These are phyloP conservation scores for Pseudopodoces humilis DNA, from an alignment of 2,113 vertebrate genomes.

Conservation along the genomic window DNA sequence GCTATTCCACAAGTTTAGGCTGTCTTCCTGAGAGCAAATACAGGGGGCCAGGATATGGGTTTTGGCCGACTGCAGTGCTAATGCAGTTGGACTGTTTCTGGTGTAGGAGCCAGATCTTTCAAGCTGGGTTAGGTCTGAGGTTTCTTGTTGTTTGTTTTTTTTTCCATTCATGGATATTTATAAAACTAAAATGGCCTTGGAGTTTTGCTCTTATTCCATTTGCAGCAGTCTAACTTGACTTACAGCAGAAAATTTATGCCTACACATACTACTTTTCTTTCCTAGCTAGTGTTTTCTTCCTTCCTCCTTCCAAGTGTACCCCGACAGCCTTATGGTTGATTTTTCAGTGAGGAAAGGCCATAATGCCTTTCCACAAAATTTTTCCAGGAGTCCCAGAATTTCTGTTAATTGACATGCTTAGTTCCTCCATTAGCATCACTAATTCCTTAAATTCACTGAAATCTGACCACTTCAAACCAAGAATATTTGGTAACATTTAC, in stretches of 20 bases:
- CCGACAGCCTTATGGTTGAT: background rate
- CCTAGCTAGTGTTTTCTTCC: background rate
- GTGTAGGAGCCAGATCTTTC: background rate
- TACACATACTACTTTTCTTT: background rate
- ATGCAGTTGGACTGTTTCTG: background rate
- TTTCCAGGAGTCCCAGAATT: background rate
- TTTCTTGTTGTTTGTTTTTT: background rate
- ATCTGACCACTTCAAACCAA: background rate
- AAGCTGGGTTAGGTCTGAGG: background rate
- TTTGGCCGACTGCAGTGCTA: background rate
- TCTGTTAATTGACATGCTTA: background rate
- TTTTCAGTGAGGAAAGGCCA: background rate
- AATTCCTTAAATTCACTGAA: background rate
- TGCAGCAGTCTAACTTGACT: background rate
- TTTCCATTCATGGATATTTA: background rate
- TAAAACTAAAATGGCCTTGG: background rate
- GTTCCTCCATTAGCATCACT: background rate
- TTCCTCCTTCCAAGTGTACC: background rate
- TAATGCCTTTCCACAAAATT: background rate
- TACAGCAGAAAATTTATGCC: background rate
- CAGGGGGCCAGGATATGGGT: background rate
- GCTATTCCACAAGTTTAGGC: background rate
- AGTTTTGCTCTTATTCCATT: background rate
- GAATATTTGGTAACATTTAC: background rate
- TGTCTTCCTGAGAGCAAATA: background rate